Evolutionary conservation across 2,113 vertebrate species (phyloP).

Genomic region (Actenoides hombroni): DNA sequence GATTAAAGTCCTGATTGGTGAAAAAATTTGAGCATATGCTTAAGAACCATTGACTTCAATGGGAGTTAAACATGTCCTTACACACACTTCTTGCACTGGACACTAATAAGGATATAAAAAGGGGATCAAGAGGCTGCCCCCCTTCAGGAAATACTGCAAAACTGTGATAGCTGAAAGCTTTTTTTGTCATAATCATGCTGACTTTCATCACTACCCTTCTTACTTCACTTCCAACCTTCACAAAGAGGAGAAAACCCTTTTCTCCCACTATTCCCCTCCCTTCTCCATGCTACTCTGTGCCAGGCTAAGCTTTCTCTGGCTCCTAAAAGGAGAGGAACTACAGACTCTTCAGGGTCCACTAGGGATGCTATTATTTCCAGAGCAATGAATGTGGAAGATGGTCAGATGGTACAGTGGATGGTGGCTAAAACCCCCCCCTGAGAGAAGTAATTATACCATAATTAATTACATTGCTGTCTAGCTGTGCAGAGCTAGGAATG

Average conservation of each 20-base stretch:
- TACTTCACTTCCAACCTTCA: neutral
- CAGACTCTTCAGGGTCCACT: neutral
- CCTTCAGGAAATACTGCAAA: conserved; percentile 14
- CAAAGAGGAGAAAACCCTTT: neutral
- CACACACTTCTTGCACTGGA: conserved; percentile 34
- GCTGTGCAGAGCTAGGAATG: neutral
- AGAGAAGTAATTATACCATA: neutral
- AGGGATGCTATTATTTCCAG: neutral
- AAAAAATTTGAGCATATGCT: conserved; percentile 61
- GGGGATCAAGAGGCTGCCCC: conserved; percentile 10
- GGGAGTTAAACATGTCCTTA: conserved; percentile 37
- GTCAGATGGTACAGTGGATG: neutral
- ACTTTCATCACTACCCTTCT: neutral
- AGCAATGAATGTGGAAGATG: neutral
- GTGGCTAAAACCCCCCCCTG: neutral
- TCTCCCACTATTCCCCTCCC: neutral
- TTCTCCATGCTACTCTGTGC: neutral
- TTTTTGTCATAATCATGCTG: neutral
- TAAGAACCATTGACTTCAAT: conserved; percentile 59
- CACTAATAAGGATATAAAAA: conserved; percentile 41
- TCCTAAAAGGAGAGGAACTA: neutral
- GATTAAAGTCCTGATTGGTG: conserved; percentile 47
- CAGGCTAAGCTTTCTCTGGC: neutral
- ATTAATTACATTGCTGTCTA: neutral
- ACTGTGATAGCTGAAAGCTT: neutral